phyloP scores from a whole-genome alignment of 2,888 invertebrate species.

The Ecliptopera silaceata region DNA sequence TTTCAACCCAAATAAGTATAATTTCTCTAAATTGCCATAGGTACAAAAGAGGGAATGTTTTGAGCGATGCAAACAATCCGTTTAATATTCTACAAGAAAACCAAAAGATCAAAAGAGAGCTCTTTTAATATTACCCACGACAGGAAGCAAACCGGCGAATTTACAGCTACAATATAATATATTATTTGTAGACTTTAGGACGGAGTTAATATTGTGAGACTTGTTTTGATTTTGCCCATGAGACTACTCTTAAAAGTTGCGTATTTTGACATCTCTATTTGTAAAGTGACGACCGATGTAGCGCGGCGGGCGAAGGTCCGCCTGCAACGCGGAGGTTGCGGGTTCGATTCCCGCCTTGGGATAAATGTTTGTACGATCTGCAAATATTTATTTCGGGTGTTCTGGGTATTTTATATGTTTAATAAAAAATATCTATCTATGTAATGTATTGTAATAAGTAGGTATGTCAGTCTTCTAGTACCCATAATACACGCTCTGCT shows the following conservation, averaged over 20 bases:
- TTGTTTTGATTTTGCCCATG: conserved; percentile 20
- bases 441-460: too few relatives aligned
- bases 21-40: too few relatives aligned
- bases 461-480: too few relatives aligned
- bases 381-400: too few relatives aligned
- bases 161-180: conserved; percentile 52
- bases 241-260: background rate
- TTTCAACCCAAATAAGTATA: too few relatives aligned
- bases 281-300: background rate
- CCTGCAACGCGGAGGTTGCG: too few relatives aligned
- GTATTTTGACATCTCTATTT: background rate
- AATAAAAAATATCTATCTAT: too few relatives aligned
- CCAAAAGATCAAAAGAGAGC: conserved; percentile 24
- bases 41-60: background rate
- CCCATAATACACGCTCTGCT: too few relatives aligned
- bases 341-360: too few relatives aligned
- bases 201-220: conserved; percentile 39
- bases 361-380: too few relatives aligned
- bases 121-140: conserved; percentile 32
- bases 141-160: conserved; percentile 47
- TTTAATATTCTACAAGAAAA: conserved; percentile 30
- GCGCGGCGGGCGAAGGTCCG: too few relatives aligned
- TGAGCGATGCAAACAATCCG: background rate
- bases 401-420: too few relatives aligned
- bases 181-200: conserved; percentile 38